A percentile compares a stretch with the other conserved stretches of the same genome.
Evolutionary conservation across 2,113 vertebrate species (phyloP).

Genomic region (Pterocles orientalis): DNA sequence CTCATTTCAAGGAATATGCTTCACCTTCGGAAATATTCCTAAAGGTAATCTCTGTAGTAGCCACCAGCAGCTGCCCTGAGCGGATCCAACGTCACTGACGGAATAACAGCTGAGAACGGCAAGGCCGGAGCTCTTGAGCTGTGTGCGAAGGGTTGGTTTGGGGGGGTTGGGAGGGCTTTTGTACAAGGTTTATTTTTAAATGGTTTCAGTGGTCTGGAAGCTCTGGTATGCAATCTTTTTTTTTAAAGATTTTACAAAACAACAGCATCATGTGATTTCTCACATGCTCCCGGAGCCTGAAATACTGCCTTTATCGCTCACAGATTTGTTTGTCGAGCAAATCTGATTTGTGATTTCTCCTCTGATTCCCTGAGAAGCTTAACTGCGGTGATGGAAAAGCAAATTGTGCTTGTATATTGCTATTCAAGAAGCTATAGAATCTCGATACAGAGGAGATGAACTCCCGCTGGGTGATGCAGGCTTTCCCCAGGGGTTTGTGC

Average conservation of each 20-base stretch:
- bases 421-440: not conserved
- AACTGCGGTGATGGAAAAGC: not conserved
- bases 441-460: not conserved
- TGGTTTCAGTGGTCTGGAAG: not conserved
- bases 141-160: not conserved
- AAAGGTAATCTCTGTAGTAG: not conserved
- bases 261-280: constrained; percentile 22
- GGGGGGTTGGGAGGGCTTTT: not conserved
- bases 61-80: not conserved
- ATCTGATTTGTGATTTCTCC: not conserved
- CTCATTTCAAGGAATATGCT: not conserved
- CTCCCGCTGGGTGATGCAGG: not conserved
- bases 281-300: constrained; percentile 43
- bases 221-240: not conserved
- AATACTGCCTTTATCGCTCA: constrained; percentile 27
- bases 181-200: not conserved
- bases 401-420: not conserved
- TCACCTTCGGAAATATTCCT: not conserved
- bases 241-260: not conserved
- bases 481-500: not conserved
- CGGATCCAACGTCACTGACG: not conserved
- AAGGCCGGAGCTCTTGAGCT: not conserved
- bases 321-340: constrained; percentile 13
- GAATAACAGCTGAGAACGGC: not conserved
- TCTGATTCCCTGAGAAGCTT: not conserved